A percentile compares a stretch with the other conserved stretches of the same genome.
These are phyloP conservation scores for Oedothorax gibbosus DNA, from an alignment of 1,140 invertebrate genomes.

Conservation along the genomic window DNA sequence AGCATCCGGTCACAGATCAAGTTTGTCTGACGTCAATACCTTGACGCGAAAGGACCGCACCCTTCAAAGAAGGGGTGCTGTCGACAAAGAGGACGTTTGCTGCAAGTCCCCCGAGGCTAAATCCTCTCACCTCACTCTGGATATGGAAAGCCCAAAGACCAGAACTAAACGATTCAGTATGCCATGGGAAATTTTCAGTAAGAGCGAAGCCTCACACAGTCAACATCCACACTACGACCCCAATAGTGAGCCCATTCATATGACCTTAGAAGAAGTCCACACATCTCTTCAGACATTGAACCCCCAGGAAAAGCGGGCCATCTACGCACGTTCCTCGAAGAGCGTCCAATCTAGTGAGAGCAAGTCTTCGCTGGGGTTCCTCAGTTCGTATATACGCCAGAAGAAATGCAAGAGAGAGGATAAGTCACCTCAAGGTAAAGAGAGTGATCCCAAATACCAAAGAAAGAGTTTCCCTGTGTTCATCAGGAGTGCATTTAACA, in stretches of 20 bases:
- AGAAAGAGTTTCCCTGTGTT: conserved; percentile 62
- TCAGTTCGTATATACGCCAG: conserved; percentile 50
- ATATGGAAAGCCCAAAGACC: conserved; percentile 37
- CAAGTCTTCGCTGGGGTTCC: conserved; percentile 64
- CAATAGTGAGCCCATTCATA: conserved; percentile 79
- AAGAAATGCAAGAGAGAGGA: conserved; percentile 50
- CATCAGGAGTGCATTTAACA: conserved; percentile 62
- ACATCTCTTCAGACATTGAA: conserved; percentile 74
- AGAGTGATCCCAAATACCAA: conserved; percentile 48
- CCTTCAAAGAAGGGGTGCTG: background rate
- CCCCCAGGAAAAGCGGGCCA: conserved; percentile 27
- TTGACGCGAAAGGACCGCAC: conserved; percentile 6
- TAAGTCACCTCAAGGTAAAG: conserved; percentile 25
- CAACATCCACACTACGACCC: conserved; percentile 27
- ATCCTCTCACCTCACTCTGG: conserved; percentile 32
- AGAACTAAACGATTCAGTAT: conserved; percentile 47
- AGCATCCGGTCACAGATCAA: conserved; percentile 35
- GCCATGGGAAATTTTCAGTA: conserved; percentile 57
- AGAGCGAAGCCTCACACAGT: conserved; percentile 37
- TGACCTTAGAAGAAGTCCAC: conserved; percentile 86
- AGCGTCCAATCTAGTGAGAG: conserved; percentile 48
- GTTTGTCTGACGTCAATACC: conserved; percentile 43
- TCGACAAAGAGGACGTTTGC: conserved; percentile 7
- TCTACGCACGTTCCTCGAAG: conserved; percentile 41
- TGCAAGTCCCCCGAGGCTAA: conserved; percentile 32